phyloP scores from a whole-genome alignment of 2,797 vertebrate species.

The Eptatretus atami region DNA sequence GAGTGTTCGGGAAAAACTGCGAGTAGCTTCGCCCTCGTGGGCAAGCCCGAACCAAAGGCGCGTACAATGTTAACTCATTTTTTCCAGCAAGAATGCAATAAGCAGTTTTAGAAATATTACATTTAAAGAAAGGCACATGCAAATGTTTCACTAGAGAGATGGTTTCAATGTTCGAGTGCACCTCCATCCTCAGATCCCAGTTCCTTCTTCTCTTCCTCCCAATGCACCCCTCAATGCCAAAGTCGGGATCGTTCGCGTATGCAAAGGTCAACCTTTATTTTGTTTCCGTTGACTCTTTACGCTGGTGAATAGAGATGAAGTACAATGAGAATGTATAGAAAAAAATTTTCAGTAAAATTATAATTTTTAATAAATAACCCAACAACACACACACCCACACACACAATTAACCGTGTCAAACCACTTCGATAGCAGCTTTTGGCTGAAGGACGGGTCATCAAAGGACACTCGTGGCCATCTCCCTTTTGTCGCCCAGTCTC shows the following conservation, averaged over 20 bases:
- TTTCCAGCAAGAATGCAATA: too few relatives aligned
- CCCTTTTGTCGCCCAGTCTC: not conserved
- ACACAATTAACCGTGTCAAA: not conserved
- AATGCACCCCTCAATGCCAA: constrained; percentile 16
- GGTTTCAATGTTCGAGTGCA: too few relatives aligned
- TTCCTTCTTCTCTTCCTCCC: constrained; percentile 12
- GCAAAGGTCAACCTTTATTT: constrained; percentile 50
- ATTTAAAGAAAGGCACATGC: too few relatives aligned
- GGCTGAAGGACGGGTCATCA: not conserved
- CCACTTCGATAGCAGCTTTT: not conserved
- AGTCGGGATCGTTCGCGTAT: constrained; percentile 20
- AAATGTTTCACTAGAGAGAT: too few relatives aligned
- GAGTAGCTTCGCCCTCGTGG: too few relatives aligned
- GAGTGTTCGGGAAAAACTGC: too few relatives aligned
- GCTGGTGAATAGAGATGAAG: constrained; percentile 13
- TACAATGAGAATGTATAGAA: not conserved
- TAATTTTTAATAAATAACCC: too few relatives aligned
- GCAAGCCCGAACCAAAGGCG: too few relatives aligned
- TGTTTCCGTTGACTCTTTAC: constrained; percentile 49
- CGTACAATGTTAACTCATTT: too few relatives aligned
- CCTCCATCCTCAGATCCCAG: not conserved
- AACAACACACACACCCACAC: not conserved
- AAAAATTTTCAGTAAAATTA: not conserved
- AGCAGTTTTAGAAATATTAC: too few relatives aligned
- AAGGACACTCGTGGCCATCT: not conserved